phyloP scores from a whole-genome alignment of 2,113 vertebrate species.

The Prionailurus viverrinus region DNA sequence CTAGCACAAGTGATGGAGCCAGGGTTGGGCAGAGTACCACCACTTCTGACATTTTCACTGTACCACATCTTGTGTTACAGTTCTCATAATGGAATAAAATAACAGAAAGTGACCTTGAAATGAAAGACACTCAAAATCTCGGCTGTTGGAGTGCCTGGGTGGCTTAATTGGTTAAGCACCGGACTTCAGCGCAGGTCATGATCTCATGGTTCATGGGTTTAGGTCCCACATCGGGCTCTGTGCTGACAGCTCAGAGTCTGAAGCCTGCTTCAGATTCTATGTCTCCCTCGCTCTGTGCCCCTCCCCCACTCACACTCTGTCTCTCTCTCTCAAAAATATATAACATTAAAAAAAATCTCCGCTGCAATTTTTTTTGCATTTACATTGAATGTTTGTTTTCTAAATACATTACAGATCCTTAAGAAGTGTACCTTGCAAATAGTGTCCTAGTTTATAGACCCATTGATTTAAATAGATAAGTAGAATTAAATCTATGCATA shows the following conservation, averaged over 20 bases:
- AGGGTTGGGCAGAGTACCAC: background rate
- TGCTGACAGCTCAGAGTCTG: too few species aligned
- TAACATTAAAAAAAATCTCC: background rate
- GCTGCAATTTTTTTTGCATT: background rate
- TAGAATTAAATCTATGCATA: constrained; percentile 36
- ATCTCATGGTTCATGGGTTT: too few species aligned
- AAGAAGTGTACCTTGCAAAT: background rate
- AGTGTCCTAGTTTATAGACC: background rate
- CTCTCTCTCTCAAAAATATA: too few species aligned
- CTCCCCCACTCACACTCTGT: too few species aligned
- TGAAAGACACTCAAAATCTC: background rate
- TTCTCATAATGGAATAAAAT: background rate
- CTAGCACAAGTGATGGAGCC: background rate
- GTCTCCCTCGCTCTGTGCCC: too few species aligned
- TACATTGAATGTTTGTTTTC: background rate
- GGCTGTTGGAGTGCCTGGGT: too few species aligned
- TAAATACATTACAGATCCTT: background rate
- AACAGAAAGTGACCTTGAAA: background rate
- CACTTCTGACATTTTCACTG: background rate
- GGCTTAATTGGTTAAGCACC: too few species aligned
- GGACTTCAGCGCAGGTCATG: too few species aligned
- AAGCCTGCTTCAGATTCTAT: too few species aligned
- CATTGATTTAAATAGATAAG: background rate
- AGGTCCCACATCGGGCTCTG: too few species aligned
- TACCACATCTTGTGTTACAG: background rate